Base-by-base conservation (phyloP, 2,113 vertebrate species). In the Hippoglossus stenolepis region DNA sequence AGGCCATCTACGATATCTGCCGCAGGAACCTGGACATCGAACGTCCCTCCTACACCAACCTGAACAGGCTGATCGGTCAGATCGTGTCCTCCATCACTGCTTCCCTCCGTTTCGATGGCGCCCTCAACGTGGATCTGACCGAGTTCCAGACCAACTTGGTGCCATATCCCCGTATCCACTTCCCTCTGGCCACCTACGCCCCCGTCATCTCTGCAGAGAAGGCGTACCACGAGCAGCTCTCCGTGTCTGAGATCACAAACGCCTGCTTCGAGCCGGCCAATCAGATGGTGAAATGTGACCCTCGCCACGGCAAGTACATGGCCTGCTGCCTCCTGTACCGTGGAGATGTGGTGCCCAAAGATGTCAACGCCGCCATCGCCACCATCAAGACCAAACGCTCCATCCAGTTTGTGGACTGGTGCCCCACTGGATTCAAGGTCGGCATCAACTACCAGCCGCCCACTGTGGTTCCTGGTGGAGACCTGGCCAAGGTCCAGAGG, bases 1-100 rank as follows among this genome's bases (percentile, higher is more conserved):
- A 96, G 88, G 95, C 95, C 88, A 96, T 96, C 88, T 96, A 95
- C 0, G 94, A 96, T 21, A 96, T 96, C 89, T 96, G 95, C 0
- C 93, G 94, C n/a, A 93, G 94, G 64, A 96, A 96, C 79, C 90
- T 95, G 2, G 93, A 95, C 38, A 95, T 95, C 9, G 95, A 96
- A 65, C 95, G 93, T 15, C 95, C 89, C 26, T 88, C 88, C 15
- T 90, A 94, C 88, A 94, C 93, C 75, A 94, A 93, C 59, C 90
- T 94, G 3, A 94, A 94, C 74, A 91, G 94, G 79, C 49, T 94
- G 13, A 94, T 94, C 31, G 77, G 93, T 59, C 66, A 69, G 66
- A 69, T 69, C 0, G 66, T 69, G 13, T 69, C 66, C 18, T 69
- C 66, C 53, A 69, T 69, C 51, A 69, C 66, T 6, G 66, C 66